Evolutionary conservation across 2,888 invertebrate species (phyloP).

Genomic region (Ormyrus nitidulus): DNA sequence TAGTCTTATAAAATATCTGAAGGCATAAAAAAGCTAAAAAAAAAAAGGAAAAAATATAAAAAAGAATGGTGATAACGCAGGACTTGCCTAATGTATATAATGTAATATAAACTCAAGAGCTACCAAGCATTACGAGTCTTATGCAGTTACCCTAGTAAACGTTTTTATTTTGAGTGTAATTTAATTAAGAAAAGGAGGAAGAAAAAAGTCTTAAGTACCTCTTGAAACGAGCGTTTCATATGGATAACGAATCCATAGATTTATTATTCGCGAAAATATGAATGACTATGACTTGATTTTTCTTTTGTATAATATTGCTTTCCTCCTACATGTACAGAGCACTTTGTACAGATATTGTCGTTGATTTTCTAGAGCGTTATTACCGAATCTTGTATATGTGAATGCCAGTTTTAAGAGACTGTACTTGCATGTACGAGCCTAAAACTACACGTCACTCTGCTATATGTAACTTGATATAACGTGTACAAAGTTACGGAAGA

Average conservation of each 20-base stretch:
- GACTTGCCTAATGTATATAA: constrained; percentile 73
- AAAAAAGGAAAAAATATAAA: constrained; percentile 50
- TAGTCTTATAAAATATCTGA: constrained; percentile 70
- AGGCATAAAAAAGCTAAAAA: constrained; percentile 53
- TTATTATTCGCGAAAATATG: constrained; percentile 56
- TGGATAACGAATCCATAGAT: constrained; percentile 56
- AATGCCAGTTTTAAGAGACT: constrained; percentile 64
- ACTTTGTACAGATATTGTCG: constrained; percentile 66
- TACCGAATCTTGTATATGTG: constrained; percentile 64
- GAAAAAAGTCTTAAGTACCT: constrained; percentile 54
- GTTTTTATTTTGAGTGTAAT: constrained; percentile 62
- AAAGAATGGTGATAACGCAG: constrained; percentile 59
- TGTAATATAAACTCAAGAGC: constrained; percentile 70
- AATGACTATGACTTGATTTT: constrained; percentile 57
- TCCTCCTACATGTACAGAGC: constrained; percentile 62
- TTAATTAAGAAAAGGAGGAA: constrained; percentile 54
- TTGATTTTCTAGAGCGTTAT: constrained; percentile 63
- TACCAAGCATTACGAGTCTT: constrained; percentile 69
- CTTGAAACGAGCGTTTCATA: constrained; percentile 55
- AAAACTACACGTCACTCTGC: constrained; percentile 67
- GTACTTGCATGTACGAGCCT: constrained; percentile 67
- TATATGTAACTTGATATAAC: constrained; percentile 71
- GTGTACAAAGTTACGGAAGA: constrained; percentile 72
- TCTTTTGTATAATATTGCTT: constrained; percentile 61
- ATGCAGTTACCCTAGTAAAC: constrained; percentile 66